These are phyloP conservation scores for Erpobdella octoculata DNA, from an alignment of 2,888 invertebrate species.

Conservation along the genomic window DNA sequence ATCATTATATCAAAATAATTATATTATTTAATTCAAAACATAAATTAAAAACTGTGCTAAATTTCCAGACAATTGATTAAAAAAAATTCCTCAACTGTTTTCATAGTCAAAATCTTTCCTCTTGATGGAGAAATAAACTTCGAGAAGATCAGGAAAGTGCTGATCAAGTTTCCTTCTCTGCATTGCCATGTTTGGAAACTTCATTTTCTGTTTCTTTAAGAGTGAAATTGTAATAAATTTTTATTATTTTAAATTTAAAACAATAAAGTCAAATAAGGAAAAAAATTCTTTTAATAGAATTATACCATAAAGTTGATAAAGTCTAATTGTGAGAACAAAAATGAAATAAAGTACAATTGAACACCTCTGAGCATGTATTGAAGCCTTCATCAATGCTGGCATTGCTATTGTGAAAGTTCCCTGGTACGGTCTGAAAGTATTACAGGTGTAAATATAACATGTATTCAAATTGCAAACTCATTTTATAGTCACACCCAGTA, in stretches of 20 bases:
- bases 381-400: not conserved
- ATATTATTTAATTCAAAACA: too few relatives aligned
- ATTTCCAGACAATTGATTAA: too few relatives aligned
- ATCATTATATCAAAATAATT: too few relatives aligned
- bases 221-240: not conserved
- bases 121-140: conserved; percentile 73
- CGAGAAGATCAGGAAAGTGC: conserved; percentile 80
- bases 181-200: conserved; percentile 53
- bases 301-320: too few relatives aligned
- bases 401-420: not conserved
- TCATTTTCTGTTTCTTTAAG: not conserved
- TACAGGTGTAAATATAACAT: too few relatives aligned
- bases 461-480: too few relatives aligned
- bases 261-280: too few relatives aligned
- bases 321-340: not conserved
- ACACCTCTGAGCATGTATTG: not conserved
- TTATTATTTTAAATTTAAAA: too few relatives aligned
- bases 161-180: conserved; percentile 69
- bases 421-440: not conserved
- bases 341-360: not conserved
- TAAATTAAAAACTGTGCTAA: too few relatives aligned
- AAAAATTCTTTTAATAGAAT: too few relatives aligned
- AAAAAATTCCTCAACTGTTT: not conserved
- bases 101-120: conserved; percentile 32
- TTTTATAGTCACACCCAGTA: too few relatives aligned